phyloP scores from a whole-genome alignment of 2,888 invertebrate species.

The Mellilla xanthometata region DNA sequence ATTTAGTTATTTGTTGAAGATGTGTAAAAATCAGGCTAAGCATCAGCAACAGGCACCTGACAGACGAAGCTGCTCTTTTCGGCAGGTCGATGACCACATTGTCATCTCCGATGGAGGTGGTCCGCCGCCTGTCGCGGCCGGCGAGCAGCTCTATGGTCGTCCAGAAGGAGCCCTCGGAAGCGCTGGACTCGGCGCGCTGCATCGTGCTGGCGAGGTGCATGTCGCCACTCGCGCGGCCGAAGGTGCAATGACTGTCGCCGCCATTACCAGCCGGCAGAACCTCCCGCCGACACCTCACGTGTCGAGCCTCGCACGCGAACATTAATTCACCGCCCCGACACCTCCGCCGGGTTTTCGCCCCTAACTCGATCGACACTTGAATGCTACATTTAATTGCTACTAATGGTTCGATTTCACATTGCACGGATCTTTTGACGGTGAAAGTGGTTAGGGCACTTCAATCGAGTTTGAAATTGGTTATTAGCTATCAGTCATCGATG shows the following conservation, averaged over 20 bases:
- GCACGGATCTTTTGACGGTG: slow-evolving; percentile 15
- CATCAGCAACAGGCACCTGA: slow-evolving; percentile 54
- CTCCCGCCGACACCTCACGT: slow-evolving; percentile 60
- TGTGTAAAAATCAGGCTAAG: not conserved
- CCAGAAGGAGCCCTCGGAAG: slow-evolving; percentile 82
- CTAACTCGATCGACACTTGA: slow-evolving; percentile 45
- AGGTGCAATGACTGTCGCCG: slow-evolving; percentile 78
- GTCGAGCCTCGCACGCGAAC: slow-evolving; percentile 65
- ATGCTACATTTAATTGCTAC: slow-evolving; percentile 37
- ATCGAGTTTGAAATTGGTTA: slow-evolving; percentile 10
- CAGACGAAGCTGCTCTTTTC: slow-evolving; percentile 54
- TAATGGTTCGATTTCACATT: slow-evolving; percentile 30
- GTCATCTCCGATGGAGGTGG: slow-evolving; percentile 70
- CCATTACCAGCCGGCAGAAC: slow-evolving; percentile 48
- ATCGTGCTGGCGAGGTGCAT: slow-evolving; percentile 59
- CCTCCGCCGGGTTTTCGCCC: slow-evolving; percentile 52
- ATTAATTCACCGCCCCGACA: slow-evolving; percentile 69
- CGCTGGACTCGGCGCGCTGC: slow-evolving; percentile 67
- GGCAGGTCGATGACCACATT: slow-evolving; percentile 42
- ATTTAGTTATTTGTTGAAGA: not conserved
- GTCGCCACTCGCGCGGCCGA: slow-evolving; percentile 55
- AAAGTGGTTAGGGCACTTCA: slow-evolving; percentile 5
- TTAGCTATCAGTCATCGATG: slow-evolving; percentile 16
- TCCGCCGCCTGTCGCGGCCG: slow-evolving; percentile 73
- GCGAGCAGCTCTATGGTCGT: slow-evolving; percentile 84